Conservation (phyloP, 2,888 invertebrate genomes). For the Scaptomyza polygonia region DNA sequence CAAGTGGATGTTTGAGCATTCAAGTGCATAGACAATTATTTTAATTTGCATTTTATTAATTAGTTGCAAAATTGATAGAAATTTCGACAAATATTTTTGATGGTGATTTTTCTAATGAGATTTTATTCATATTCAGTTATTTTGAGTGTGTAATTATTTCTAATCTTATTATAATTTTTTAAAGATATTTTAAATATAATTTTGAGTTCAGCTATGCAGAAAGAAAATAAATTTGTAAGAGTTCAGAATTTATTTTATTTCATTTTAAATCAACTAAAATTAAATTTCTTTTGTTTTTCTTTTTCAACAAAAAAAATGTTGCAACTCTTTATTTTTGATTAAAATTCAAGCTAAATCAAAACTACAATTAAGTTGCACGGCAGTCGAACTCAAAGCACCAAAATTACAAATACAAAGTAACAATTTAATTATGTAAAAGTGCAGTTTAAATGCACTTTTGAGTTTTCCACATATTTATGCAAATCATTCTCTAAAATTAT, state of each 20-base stretch:
- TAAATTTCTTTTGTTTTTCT: too few species aligned
- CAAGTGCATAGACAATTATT: constrained; percentile 53
- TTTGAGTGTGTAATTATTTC: too few species aligned
- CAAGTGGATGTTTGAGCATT: constrained; percentile 34
- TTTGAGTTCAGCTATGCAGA: too few species aligned
- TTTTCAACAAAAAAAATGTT: too few species aligned
- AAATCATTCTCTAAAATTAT: constrained; percentile 63
- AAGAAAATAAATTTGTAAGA: too few species aligned
- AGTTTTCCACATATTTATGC: constrained; percentile 65
- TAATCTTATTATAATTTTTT: too few species aligned
- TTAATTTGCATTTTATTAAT: constrained; percentile 65
- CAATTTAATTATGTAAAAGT: constrained; percentile 62
- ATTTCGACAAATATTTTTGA: background rate
- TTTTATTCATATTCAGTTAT: too few species aligned
- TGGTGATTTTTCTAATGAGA: background rate
- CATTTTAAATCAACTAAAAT: too few species aligned
- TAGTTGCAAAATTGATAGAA: constrained; percentile 40
- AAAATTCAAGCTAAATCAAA: background rate
- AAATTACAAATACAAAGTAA: constrained; percentile 29
- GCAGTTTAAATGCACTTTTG: constrained; percentile 24
- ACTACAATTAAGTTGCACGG: background rate
- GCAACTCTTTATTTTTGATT: too few species aligned
- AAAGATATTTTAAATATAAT: too few species aligned
- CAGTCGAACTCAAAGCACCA: background rate
- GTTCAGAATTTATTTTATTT: too few species aligned